Conservation (phyloP, 2,888 invertebrate species). For the Leptinotarsa rubiginosa region DNA sequence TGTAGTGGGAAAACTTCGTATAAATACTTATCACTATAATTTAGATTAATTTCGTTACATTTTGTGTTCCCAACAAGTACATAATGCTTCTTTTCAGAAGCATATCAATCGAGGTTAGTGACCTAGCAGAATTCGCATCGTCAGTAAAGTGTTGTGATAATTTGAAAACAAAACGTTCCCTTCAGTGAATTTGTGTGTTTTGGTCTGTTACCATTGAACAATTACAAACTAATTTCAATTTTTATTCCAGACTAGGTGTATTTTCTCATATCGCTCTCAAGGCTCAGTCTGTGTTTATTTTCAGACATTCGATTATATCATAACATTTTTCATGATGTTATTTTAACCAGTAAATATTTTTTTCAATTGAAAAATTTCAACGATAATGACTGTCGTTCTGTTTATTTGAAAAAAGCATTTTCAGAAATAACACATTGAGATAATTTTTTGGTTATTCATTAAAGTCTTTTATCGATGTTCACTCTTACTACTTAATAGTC, state of each 20-base stretch:
- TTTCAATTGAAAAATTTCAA: too few species aligned
- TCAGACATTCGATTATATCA: too few species aligned
- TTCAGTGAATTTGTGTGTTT: background rate
- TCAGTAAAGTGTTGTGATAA: slow-evolving; percentile 17
- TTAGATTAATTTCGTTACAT: slow-evolving; percentile 56
- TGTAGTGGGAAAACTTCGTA: slow-evolving; percentile 62
- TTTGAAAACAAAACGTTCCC: background rate
- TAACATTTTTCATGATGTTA: too few species aligned
- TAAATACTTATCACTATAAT: slow-evolving; percentile 58
- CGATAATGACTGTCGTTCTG: too few species aligned
- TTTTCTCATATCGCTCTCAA: background rate
- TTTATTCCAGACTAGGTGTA: background rate
- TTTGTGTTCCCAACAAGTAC: slow-evolving; percentile 46
- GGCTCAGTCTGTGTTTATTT: too few species aligned
- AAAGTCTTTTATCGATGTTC: too few species aligned
- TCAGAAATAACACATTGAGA: too few species aligned
- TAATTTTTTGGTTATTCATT: too few species aligned
- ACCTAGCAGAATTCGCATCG: slow-evolving; percentile 26
- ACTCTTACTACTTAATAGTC: too few species aligned
- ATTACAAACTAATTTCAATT: background rate
- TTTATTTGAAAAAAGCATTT: too few species aligned
- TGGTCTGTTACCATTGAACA: background rate
- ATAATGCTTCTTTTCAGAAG: slow-evolving; percentile 61
- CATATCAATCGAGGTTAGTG: slow-evolving; percentile 61
- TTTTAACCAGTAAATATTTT: too few species aligned